These are phyloP conservation scores for Drosophila willistoni DNA, from an alignment of 1,140 invertebrate species.

Conservation along the genomic window DNA sequence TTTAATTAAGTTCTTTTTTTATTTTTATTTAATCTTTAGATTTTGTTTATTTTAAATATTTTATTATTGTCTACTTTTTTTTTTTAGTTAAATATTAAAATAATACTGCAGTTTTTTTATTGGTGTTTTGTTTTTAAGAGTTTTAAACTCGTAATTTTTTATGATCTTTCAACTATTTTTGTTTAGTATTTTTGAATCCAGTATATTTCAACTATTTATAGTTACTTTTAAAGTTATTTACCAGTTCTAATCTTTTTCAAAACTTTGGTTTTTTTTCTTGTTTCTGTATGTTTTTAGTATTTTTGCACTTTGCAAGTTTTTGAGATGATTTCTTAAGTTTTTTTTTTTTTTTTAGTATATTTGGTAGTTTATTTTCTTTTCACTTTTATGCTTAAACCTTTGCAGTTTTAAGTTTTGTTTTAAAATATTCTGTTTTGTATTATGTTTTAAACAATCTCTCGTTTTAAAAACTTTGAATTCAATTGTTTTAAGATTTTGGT, in stretches of 20 bases:
- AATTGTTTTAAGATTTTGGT: conserved; percentile 21
- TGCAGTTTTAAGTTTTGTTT: background rate
- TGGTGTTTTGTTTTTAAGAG: conserved; percentile 31
- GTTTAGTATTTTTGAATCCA: conserved; percentile 53
- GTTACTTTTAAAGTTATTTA: conserved; percentile 11
- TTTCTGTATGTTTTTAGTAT: background rate
- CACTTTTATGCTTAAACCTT: conserved; percentile 13
- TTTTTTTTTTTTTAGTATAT: conserved; percentile 14
- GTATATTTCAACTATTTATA: conserved; percentile 20
- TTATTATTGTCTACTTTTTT: conserved; percentile 58
- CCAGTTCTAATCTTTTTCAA: background rate
- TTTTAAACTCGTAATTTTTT: conserved; percentile 5
- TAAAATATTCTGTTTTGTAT: conserved; percentile 16
- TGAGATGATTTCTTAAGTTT: background rate
- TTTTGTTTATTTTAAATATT: conserved; percentile 29
- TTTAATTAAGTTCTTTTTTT: conserved; percentile 9
- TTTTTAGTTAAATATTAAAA: conserved; percentile 35
- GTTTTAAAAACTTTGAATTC: conserved; percentile 53
- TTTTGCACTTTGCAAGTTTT: conserved; percentile 7
- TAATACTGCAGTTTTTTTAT: conserved; percentile 46
- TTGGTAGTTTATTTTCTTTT: background rate
- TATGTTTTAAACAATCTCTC: conserved; percentile 7
- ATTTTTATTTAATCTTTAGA: conserved; percentile 19
- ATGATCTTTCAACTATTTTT: conserved; percentile 1
- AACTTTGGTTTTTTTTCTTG: background rate